Base-by-base conservation (phyloP, 2,888 invertebrate genomes). In the Lobophora halterata region DNA sequence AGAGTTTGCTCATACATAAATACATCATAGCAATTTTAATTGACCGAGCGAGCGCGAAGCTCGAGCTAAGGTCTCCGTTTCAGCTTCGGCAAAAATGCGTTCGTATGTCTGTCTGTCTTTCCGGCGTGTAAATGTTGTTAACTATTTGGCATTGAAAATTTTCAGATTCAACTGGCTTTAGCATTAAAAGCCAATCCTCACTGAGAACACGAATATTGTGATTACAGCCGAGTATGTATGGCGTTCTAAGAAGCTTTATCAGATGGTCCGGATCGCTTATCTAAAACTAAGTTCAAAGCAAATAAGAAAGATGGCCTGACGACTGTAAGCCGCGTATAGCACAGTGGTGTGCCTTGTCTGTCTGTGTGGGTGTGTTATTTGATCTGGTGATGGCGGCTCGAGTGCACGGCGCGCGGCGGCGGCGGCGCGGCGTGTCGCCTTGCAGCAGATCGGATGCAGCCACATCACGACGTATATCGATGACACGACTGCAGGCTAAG, bases 361-460 rank as follows among this genome's bases (percentile, higher is more conserved):
- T 11, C 23, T 8, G 24, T 32, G 46, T 41, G 46, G 44, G 43
- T 25, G 39, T 27, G 52, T 21, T 16, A 50, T 23, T 24, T 35
- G 54, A 36, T 42, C 44, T 28, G 26, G n/a, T n/a, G n/a, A n/a
- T n/a, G n/a, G 19, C 12, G 46, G 17, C 41, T 13, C 38, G 10
- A 21, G 38, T 29, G 48, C 18, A 42, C 14, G 45, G 4, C 40
- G 19, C 35, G 23, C 18, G 24, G 4, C 26, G 35, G 20, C 9
- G 30, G n/a, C n/a, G n/a, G n/a, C n/a, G n/a, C n/a, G 28, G 24
- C 17, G 30, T 38, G 9, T 17, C 7, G 17, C 20, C 14, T 30
- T 31, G 20, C 59, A 55, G 49, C 46, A 39, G 51, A 39, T 52
- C 55, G 38, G 46, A 50, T 52, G 58, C 53, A 43, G 55, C 43